These are phyloP conservation scores for Drosophila rhopaloa DNA, from an alignment of 1,140 invertebrate genomes.

Conservation along the genomic window DNA sequence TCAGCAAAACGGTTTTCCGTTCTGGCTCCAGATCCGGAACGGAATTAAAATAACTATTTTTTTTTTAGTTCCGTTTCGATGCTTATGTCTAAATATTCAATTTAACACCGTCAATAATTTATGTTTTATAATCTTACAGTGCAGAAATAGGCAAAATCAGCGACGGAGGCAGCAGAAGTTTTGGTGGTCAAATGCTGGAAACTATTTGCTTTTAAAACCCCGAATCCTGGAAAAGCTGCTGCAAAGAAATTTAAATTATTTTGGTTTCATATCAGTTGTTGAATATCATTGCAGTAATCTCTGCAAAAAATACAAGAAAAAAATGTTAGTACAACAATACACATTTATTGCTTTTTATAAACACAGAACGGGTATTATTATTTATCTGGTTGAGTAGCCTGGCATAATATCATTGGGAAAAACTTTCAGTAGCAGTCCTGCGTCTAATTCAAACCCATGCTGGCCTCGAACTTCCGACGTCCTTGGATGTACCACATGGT, in stretches of 20 bases:
- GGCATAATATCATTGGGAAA: slow-evolving; percentile 15
- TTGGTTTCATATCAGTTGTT: no score
- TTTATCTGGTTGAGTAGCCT: slow-evolving; percentile 12
- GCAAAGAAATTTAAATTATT: no score
- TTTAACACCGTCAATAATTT: no score
- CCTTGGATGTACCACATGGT: slow-evolving; percentile 91
- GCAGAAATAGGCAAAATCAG: no score
- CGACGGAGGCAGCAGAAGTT: no score
- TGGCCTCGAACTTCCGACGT: slow-evolving; percentile 87
- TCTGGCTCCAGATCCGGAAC: neutral
- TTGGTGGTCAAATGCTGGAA: no score
- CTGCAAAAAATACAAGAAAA: no score
- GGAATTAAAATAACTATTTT: neutral
- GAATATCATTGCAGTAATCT: no score
- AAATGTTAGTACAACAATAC: neutral
- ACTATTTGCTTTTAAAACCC: no score
- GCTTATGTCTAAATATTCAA: no score
- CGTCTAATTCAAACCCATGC: slow-evolving; percentile 49
- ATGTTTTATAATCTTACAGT: no score
- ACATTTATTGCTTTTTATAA: neutral
- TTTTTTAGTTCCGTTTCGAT: neutral
- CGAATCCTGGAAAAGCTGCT: no score
- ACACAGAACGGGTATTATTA: slow-evolving; percentile 21
- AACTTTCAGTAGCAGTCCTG: neutral
- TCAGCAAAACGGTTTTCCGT: slow-evolving; percentile 2